Conservation (phyloP, 2,797 vertebrate species). For the Botia almorhae region DNA sequence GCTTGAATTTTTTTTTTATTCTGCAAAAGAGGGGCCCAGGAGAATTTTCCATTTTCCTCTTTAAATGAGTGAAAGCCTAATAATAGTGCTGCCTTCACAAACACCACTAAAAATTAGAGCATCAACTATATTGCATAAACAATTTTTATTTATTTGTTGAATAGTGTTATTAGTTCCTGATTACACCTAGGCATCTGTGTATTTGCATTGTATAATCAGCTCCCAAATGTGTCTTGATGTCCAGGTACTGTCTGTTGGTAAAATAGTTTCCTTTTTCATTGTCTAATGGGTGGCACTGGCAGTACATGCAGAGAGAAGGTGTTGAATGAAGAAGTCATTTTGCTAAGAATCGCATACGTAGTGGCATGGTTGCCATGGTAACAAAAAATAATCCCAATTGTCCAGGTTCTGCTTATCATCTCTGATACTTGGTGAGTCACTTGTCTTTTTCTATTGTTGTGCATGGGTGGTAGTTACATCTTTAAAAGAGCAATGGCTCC, state of each 20-base stretch:
- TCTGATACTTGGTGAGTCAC: slow-evolving; percentile 29
- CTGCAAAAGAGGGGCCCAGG: too few relatives aligned
- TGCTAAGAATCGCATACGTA: slow-evolving; percentile 29
- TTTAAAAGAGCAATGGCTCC: slow-evolving; percentile 26
- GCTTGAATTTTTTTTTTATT: too few relatives aligned
- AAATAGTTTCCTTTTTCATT: not conserved
- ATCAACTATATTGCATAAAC: too few relatives aligned
- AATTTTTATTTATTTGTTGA: not conserved
- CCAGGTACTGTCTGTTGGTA: not conserved
- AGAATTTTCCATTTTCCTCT: too few relatives aligned
- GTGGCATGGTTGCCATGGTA: slow-evolving; percentile 50
- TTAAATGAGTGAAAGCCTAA: too few relatives aligned
- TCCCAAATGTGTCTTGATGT: not conserved
- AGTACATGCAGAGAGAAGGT: not conserved
- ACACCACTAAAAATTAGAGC: too few relatives aligned
- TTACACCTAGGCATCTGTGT: not conserved
- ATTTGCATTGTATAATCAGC: not conserved
- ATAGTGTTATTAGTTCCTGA: not conserved
- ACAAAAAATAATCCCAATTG: slow-evolving; percentile 48
- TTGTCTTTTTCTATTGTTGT: slow-evolving; percentile 36
- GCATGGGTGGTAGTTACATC: slow-evolving; percentile 18
- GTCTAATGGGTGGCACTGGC: not conserved
- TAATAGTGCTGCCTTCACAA: too few relatives aligned
- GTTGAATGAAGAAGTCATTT: slow-evolving; percentile 43
- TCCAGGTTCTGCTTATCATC: slow-evolving; percentile 45